Conservation (phyloP, 92 coral and sea anemone genomes). For the Palythoa caribaeorum region DNA sequence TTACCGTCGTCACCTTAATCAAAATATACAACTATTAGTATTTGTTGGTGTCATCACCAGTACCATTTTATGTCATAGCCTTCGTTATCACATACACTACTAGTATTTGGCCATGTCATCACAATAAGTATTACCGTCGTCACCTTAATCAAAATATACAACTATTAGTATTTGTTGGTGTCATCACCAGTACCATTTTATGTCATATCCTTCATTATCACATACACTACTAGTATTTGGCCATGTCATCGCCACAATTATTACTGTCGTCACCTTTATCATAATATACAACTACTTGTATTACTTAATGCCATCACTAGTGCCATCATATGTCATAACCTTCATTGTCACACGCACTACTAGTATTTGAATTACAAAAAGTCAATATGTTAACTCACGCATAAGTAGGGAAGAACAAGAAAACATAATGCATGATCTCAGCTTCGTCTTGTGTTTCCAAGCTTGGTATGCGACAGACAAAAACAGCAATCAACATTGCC, state of each 20-base stretch:
- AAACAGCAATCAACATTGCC: slow-evolving; percentile 89
- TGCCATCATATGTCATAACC: background rate
- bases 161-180: background rate
- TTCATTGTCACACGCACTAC: too few species aligned
- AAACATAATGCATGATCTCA: slow-evolving; percentile 86
- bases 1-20: background rate
- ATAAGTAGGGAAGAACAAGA: slow-evolving; percentile 89
- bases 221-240: too few species aligned
- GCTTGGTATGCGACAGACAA: slow-evolving; percentile 73
- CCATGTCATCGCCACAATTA: background rate
- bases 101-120: background rate
- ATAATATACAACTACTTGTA: background rate
- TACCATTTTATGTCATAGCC: background rate
- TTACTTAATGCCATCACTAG: background rate
- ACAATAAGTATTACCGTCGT: background rate
- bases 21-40: background rate
- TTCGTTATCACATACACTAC: background rate
- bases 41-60: background rate
- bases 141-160: background rate
- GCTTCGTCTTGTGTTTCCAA: slow-evolving; percentile 65
- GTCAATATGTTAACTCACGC: slow-evolving; percentile 70
- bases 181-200: background rate
- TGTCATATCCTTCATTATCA: background rate
- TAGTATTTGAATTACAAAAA: too few species aligned
- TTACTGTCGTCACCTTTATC: background rate